phyloP scores from a whole-genome alignment of 1,140 invertebrate species.

The Episyrphus balteatus region DNA sequence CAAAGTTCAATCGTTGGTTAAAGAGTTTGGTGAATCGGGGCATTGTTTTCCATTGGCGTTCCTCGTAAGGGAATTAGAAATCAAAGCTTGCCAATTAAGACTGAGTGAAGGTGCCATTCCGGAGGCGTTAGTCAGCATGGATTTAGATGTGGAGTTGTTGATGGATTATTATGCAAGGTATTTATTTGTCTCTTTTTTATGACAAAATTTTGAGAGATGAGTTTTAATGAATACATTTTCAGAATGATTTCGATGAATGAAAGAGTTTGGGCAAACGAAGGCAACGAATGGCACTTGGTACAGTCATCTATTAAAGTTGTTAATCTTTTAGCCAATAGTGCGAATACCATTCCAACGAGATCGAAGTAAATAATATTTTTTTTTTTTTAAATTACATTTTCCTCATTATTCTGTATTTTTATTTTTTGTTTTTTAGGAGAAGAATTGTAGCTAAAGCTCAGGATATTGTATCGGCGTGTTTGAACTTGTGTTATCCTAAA shows the following conservation, averaged over 20 bases:
- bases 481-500: constrained; percentile 56
- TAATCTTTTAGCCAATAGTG: constrained; percentile 41
- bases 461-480: constrained; percentile 53
- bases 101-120: constrained; percentile 57
- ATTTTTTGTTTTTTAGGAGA: constrained; percentile 37
- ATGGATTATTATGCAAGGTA: constrained; percentile 60
- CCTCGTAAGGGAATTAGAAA: constrained; percentile 61
- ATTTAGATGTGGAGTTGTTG: constrained; percentile 57
- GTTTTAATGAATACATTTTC: neutral
- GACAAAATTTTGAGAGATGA: neutral
- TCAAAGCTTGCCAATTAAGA: constrained; percentile 56
- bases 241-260: constrained; percentile 61
- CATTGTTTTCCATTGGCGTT: constrained; percentile 70
- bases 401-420: constrained; percentile 6
- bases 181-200: constrained; percentile 20
- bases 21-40: constrained; percentile 58
- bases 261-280: constrained; percentile 61
- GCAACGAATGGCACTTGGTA: constrained; percentile 65
- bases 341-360: constrained; percentile 19
- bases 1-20: constrained; percentile 61
- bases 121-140: constrained; percentile 53
- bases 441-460: constrained; percentile 51
- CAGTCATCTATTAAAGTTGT: constrained; percentile 55
- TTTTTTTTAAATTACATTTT: constrained; percentile 3
- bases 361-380: constrained; percentile 20